phyloP scores from a whole-genome alignment of 2,113 vertebrate species.

The Sceloporus undulatus region DNA sequence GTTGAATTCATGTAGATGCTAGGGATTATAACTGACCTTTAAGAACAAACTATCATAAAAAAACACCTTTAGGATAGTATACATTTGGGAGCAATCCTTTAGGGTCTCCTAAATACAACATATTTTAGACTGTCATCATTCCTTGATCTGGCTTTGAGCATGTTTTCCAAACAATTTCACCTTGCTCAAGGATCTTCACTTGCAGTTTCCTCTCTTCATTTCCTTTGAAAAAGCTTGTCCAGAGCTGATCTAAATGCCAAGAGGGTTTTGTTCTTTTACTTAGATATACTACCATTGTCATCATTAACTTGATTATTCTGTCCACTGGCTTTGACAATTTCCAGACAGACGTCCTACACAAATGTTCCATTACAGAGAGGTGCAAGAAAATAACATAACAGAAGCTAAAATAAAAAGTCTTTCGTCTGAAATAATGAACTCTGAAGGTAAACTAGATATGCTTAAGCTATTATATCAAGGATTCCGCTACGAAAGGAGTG shows the following conservation, averaged over 20 bases:
- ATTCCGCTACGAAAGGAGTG: background rate
- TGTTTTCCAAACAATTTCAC: too few species aligned
- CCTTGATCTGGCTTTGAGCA: too few species aligned
- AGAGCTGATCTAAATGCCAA: background rate
- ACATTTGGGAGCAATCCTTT: too few species aligned
- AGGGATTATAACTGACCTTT: too few species aligned
- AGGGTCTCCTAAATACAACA: too few species aligned
- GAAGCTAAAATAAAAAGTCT: background rate
- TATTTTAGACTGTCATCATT: too few species aligned
- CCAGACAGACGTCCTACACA: background rate
- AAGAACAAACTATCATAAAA: too few species aligned
- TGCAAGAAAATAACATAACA: background rate
- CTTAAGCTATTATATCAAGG: background rate
- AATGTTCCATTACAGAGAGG: background rate
- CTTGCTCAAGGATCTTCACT: background rate
- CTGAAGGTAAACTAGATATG: background rate
- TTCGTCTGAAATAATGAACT: background rate
- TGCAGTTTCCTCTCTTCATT: background rate
- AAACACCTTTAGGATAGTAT: too few species aligned
- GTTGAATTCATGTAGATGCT: too few species aligned
- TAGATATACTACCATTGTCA: background rate
- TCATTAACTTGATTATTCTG: background rate
- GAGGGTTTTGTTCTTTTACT: background rate
- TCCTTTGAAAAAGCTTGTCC: background rate
- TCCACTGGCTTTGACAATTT: background rate